Evolutionary conservation across 2,113 vertebrate species (phyloP), one percentile per base, ranked within the genome.

Genomic region (Ceyx melanurus): DNA sequence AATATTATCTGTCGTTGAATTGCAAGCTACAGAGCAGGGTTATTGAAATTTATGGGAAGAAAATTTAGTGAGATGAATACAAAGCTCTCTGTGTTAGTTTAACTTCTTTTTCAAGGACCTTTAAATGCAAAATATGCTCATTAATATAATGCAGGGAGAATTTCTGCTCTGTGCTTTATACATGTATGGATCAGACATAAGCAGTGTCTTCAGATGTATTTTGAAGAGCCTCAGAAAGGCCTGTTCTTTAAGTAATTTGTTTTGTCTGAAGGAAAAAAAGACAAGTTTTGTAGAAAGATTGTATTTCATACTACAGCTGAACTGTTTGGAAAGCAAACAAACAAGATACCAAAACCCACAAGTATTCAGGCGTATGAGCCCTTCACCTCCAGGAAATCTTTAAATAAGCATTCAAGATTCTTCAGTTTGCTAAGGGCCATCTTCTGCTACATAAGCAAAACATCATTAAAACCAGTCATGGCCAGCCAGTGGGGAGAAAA

Each of bases 1-100:
- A 70, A 72, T 13, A 18, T 2, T 23, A 8, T 13, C 33, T 65
- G 29, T 84, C 33, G 74, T 15, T 89, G 57, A 93, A 57, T 80
- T 93, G 64, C 20, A 68, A 86, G 1, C 50, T 67, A 60, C 28
- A 76, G 74, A 89, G 78, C 28, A 58, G 71, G 56, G 46, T 89
- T 92, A 89, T 16, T 91, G 87, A 91, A 77, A 93, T 92, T 76
- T 73, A 56, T 77, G 40, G 74, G 46, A 89, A 82, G 8, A 77
- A 80, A 94, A 71, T 40, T 48, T 76, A 92, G 64, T 92, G 43
- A 89, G 40, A 64, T 84, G 29, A 79, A 86, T 86, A 62, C 40
- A 91, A 80, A 91, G 71, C 51, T 87, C n/a, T 33, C 35, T 11
- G 9, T 73, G 45, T 71, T 85, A 60, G 42, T 72, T 74, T 82